Evolutionary conservation across 2,113 vertebrate species (phyloP).

Genomic region (Platycercus adscitus): DNA sequence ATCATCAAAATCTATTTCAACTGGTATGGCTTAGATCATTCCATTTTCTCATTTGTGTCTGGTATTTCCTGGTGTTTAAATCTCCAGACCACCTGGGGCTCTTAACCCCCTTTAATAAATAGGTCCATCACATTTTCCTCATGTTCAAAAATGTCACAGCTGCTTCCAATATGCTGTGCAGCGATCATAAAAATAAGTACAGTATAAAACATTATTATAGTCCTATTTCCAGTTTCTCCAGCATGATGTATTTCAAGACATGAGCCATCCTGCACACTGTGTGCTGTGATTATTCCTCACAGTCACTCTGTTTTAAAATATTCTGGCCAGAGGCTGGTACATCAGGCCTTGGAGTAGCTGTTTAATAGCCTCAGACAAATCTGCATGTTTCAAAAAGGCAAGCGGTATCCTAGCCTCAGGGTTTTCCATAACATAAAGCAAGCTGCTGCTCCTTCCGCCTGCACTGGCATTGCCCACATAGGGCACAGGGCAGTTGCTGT

Average conservation of each 20-base stretch:
- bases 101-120: conserved; percentile 60
- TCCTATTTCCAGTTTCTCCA: neutral
- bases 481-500: neutral
- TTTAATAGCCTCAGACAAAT: neutral
- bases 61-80: conserved; percentile 61
- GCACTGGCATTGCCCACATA: neutral
- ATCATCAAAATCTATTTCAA: conserved; percentile 52
- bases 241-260: neutral
- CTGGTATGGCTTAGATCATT: conserved; percentile 33
- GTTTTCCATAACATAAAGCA: neutral
- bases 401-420: neutral
- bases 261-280: neutral
- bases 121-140: conserved; percentile 37
- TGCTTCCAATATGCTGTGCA: conserved; percentile 47
- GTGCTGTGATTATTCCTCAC: neutral
- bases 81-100: conserved; percentile 60
- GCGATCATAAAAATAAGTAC: conserved; percentile 46
- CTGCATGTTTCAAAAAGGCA: neutral
- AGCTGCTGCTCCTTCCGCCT: neutral
- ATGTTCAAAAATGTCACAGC: conserved; percentile 41
- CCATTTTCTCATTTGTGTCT: conserved; percentile 60
- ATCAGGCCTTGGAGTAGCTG: neutral
- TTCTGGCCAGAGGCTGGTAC: neutral
- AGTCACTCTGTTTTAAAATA: neutral
- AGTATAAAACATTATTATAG: conserved; percentile 49